Evolutionary conservation across 1,140 invertebrate species (phyloP), one percentile per base, ranked within the genome.

Genomic region (Ptiloglossa arizonensis): DNA sequence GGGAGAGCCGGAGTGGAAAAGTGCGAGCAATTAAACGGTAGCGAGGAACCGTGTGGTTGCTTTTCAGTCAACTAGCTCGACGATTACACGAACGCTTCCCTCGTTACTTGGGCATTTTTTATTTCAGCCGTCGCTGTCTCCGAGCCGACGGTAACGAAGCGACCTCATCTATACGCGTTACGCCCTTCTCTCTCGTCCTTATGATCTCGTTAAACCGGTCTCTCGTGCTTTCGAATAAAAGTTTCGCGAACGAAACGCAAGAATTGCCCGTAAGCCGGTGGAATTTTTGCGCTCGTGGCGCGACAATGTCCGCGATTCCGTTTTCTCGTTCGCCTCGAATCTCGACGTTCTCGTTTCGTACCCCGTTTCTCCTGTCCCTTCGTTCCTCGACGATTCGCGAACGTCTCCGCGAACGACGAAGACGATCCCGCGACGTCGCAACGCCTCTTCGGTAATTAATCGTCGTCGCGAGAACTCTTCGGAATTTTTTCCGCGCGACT

Each of bases 1-100:
- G 48, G 52, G 15, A 57, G 60, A 41, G 6, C 52, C 27, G 22
- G 35, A 48, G 52, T 57, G 66, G 77, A 73, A 82, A 80, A 72
- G 73, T 73, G 76, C 68, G 48, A 68, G 78, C 79, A 87, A 85
- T 87, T 87, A 87, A 83, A 85, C 82, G 72, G 72, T 71, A 60
- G 64, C 64, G 75, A 67, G 60, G 59, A 69, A 27, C 48, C 64
- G 52, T 59, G 56, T 35, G 62, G 69, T 63, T 73, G 76, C 69
- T 64, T 73, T 79, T 79, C 76, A 73, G 70, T 79, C 59, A 69
- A 82, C 77, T 73, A 67, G 66, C 69, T 59, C 60, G 64, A 66
- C 78, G 81, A 85, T 83, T 85, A 83, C 67, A 66, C 22, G 57
- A 75, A 76, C 63, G 60, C 60, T 82, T 68, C 54, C 67, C 73